Conservation (phyloP, 2,888 invertebrate species). For the Cataglyphis livida region DNA sequence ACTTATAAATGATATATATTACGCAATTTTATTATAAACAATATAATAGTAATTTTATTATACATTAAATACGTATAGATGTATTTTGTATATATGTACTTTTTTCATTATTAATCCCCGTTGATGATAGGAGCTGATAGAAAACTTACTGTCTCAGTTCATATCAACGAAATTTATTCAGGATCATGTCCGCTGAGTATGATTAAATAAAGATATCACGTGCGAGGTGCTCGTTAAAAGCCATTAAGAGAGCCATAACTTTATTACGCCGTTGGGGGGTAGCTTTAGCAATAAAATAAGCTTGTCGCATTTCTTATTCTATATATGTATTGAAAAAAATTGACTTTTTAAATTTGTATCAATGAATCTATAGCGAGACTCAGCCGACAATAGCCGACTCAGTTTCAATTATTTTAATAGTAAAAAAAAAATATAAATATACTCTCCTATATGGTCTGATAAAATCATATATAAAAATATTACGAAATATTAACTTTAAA, state of each 20-base stretch:
- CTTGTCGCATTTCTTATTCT: conserved; percentile 7
- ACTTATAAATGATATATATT: not conserved
- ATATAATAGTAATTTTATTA: not conserved
- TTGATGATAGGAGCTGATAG: not conserved
- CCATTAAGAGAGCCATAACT: conserved; percentile 71
- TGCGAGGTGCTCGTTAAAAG: conserved; percentile 69
- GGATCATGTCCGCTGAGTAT: conserved; percentile 58
- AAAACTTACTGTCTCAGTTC: not conserved
- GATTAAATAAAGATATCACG: conserved; percentile 74
- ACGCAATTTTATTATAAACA: not conserved
- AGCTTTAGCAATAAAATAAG: conserved; percentile 60
- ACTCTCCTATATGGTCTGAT: not conserved
- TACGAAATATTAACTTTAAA: conserved; percentile 18
- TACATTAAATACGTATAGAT: not conserved
- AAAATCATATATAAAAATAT: not conserved
- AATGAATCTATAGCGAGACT: not conserved
- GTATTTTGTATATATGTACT: not conserved
- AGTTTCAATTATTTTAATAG: not conserved
- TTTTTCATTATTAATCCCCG: conserved; percentile 1
- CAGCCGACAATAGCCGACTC: not conserved
- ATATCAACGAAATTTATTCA: conserved; percentile 65
- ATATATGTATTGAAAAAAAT: not conserved
- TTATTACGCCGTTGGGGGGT: conserved; percentile 65
- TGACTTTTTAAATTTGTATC: conserved; percentile 9
- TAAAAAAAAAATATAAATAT: not conserved